phyloP scores from a whole-genome alignment of 2,113 vertebrate species.

The Phocoena sinus region DNA sequence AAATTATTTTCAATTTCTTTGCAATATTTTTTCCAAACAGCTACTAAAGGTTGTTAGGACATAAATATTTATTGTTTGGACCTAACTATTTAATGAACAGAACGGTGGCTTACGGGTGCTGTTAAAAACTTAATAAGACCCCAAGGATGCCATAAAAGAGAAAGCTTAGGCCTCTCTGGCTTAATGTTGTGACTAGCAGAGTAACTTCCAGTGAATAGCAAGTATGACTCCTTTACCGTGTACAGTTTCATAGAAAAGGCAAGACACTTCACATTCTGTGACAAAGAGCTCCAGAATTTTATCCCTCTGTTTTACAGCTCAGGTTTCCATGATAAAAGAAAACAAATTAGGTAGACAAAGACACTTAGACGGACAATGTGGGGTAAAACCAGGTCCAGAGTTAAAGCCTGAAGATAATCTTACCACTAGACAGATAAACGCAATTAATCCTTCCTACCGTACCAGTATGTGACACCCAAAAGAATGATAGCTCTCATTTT shows the following conservation, averaged over 20 bases:
- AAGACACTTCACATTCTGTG: not conserved
- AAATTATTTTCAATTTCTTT: not conserved
- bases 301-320: not conserved
- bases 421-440: not conserved
- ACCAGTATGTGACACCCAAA: not conserved
- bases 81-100: not conserved
- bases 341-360: not conserved
- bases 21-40: not conserved
- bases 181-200: not conserved
- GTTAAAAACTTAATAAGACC: not conserved
- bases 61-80: not conserved
- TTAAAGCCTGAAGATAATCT: not conserved
- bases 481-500: not conserved
- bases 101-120: not conserved
- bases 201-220: not conserved
- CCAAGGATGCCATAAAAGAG: not conserved
- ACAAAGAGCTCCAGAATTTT: not conserved
- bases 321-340: not conserved
- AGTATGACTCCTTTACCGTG: not conserved
- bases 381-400: not conserved
- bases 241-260: not conserved
- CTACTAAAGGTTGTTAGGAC: not conserved
- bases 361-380: not conserved
- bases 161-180: not conserved
- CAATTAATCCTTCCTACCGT: not conserved